Evolutionary conservation across 2,797 vertebrate genomes (phyloP).

Genomic region (Ceryle rudis): DNA sequence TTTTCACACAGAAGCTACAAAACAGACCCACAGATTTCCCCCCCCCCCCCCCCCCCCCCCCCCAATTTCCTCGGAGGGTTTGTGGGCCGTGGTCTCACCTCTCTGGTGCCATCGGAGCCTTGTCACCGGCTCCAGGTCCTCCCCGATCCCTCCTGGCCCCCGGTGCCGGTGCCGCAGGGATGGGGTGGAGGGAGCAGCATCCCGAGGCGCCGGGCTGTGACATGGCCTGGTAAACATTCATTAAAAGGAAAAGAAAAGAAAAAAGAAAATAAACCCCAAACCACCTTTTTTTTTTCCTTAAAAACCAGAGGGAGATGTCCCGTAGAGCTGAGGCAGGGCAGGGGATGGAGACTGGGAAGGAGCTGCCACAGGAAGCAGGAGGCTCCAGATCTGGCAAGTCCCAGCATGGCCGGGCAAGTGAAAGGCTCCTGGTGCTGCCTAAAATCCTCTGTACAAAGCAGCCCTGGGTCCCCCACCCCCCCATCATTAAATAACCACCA

Average conservation of each 20-base stretch:
- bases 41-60: too few species aligned
- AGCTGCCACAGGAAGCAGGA: neutral
- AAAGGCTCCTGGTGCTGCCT: too few species aligned
- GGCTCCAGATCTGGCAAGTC: neutral
- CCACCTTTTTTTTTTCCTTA: neutral
- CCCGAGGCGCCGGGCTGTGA: neutral
- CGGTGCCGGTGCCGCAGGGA: neutral
- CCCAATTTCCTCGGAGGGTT: too few species aligned
- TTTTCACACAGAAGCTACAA: slow-evolving; percentile 46
- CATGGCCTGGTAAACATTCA: neutral
- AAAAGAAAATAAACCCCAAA: neutral
- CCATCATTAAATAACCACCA: slow-evolving; percentile 55
- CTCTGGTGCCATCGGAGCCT: too few species aligned
- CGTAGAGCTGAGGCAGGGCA: neutral
- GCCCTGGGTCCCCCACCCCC: neutral
- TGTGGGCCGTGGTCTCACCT: too few species aligned
- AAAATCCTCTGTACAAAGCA: slow-evolving; percentile 37
- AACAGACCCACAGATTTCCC: slow-evolving; percentile 24
- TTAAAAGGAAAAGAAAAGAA: too few species aligned
- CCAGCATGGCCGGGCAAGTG: too few species aligned
- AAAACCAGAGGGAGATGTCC: neutral
- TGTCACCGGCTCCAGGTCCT: too few species aligned
- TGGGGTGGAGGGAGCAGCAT: neutral
- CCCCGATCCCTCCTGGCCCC: too few species aligned
- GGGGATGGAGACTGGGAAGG: neutral